Base-by-base conservation (phyloP, 2,888 invertebrate species). In the Drosophila imparisetae region DNA sequence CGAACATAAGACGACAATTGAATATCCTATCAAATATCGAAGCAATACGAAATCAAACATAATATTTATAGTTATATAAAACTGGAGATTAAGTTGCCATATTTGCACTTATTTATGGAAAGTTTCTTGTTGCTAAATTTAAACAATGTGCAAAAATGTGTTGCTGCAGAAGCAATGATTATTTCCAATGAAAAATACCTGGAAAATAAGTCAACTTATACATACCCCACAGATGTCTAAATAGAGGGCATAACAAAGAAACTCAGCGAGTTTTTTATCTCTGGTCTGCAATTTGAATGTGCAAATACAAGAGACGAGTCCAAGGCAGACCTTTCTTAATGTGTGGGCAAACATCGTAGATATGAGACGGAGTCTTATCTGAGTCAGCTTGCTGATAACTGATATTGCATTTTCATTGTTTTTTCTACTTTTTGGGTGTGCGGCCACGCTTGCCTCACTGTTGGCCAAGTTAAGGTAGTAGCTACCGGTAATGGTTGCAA, bases 391-490 rank as follows among this genome's bases (percentile, higher is more conserved):
- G 36, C 57, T 59, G 78, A 66, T 73, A 69, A 60, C 60, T 42
- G 7, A 38, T 42, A 63, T 60, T 64, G 65, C 48, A 61, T 60
- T 61, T 60, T 30, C n/a, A 27, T 40, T 6, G 8, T 29, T 15
- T 29, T 15, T 10, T 15, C 2, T 10, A 24, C 3, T 15, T 57
- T 29, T 42, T 30, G 29, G 10, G 13, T 13, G 18, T 52, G 36
- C 27, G n/a, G 34, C 30, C 50, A 40, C 27, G 32, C 57, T 80
- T 83, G 68, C 75, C 82, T 73, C 90, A 85, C 82, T 78, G 55
- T 65, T 50, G 34, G 71, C 54, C 72, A 68, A 57, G 82, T 85
- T 85, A 85, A 80, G 89, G 85, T 89, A 85, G 84, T 83, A 89
- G 85, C 77, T 71, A 58, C 75, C 50, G 60, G 49, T 32, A 67